Base-by-base conservation (phyloP, 2,888 invertebrate species). In the Sturmia bella region DNA sequence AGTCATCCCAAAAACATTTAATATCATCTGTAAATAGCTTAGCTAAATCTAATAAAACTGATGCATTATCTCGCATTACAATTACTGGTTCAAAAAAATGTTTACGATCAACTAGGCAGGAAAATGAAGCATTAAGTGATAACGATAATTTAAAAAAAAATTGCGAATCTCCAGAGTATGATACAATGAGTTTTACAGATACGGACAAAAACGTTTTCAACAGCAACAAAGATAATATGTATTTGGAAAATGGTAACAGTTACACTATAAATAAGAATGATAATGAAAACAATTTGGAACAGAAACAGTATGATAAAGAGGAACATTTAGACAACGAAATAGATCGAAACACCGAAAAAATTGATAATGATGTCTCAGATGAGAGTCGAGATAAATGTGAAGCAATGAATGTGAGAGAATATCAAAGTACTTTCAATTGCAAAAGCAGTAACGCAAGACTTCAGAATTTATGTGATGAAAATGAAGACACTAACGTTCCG, bases 1-100 rank as follows among this genome's bases (percentile, higher is more conserved):
- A 64, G 15, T 64, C 77, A 70, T 32, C 48, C 1, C 77, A 77
- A 70, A 70, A n/a, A 32, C 19, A 57, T 48, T 48, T 61, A 41
- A 56, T 48, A 41, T 7, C 63, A 37, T 9, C 63, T 39, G 15
- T 43, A 21, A 76, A 41, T 57, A 63, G 15, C 57, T 64, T 57
- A 56, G 13, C 56, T n/a, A 66, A 64, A 37, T 5, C 50, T 17
- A 50, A 57, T 70, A 77, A 70, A 48, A 59, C 19, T 1, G 64
- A 78, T 15, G 13, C 37, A 17, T 17, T 57, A 72, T n/a, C 41
- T 11, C 50, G 48, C 32, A n/a, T 19, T 13, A 11, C 48, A 56
- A 13, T 70, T 50, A 1, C 27, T 32, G 57, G 41, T 15, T 77
- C 64, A 1, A 78, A 72, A 52, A 72, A 70, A 32, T 24, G 37